phyloP scores from a whole-genome alignment of 2,113 vertebrate species.

The Paramisgurnus dabryanus region DNA sequence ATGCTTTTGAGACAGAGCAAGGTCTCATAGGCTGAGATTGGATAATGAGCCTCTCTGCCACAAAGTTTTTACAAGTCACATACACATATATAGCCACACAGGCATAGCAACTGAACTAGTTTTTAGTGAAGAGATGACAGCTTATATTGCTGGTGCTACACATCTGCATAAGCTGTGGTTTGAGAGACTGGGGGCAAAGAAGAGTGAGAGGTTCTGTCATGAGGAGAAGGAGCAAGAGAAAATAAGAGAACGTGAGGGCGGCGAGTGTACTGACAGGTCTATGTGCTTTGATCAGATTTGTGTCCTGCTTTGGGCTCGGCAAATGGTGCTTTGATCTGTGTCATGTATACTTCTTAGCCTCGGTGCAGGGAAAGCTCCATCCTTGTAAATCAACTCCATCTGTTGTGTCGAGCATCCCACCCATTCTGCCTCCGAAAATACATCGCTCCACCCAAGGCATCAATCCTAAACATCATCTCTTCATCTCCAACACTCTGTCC shows the following conservation, averaged over 20 bases:
- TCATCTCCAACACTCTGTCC: conserved; percentile 42
- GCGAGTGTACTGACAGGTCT: not conserved
- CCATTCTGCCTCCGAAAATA: conserved; percentile 45
- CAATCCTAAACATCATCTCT: not conserved
- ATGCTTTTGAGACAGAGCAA: conserved; percentile 38
- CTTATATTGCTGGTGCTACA: conserved; percentile 57
- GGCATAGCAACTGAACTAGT: conserved; percentile 21
- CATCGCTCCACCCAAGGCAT: not conserved
- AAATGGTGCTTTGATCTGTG: not conserved
- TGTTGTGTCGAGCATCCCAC: conserved; percentile 69
- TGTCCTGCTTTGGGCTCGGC: conserved; percentile 5
- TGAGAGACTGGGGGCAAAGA: conserved; percentile 34
- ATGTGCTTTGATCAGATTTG: not conserved
- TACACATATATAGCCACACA: not conserved
- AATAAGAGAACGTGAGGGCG: not conserved
- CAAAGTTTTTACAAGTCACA: conserved; percentile 33
- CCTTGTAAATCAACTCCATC: conserved; percentile 75
- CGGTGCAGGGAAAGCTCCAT: conserved; percentile 59
- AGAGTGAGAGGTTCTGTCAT: not conserved
- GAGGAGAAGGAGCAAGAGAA: conserved; percentile 3
- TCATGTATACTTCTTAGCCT: conserved; percentile 1
- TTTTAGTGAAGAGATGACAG: conserved; percentile 66
- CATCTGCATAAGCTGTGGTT: conserved; percentile 63
- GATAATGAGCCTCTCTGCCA: conserved; percentile 7
- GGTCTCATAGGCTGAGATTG: not conserved